Evolutionary conservation across 2,113 vertebrate species (phyloP), one percentile per base, ranked within the genome.

Genomic region (Sprattus sprattus): DNA sequence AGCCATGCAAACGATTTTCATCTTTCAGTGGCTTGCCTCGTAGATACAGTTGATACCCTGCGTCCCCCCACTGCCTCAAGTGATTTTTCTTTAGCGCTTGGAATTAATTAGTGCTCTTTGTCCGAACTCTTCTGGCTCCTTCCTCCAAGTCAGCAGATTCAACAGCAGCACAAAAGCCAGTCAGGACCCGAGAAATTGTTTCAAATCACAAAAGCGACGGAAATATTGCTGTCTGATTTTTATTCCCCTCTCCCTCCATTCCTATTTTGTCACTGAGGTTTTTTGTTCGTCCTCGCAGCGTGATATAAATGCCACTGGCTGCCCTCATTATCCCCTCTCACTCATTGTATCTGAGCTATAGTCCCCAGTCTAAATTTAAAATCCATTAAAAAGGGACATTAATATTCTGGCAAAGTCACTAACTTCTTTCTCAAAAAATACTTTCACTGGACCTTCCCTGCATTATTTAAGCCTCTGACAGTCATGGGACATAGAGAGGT

Each of bases 211-310:
- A 78, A 67, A 32, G 71, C 71, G 3, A 32, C 71, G 71, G 71
- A 78, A 39, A 78, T 39, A 28, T 78, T 39, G 32, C 71, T 39
- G 10, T 39, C 71, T 78, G 71, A 78, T 67, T 67, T 67, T 67
- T 67, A 39, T 4, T 13, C 71, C 25, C 67, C 11, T 32, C 3
- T 15, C 25, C 25, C 28, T 78, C 71, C 10, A 6, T 78, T 89
- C 84, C 83, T 83, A 85, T 88, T 90, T 78, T 78, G 83, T 85
- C 83, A 60, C 82, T 67, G 39, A 32, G 71, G 71, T 45, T 85
- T 88, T 87, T 92, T 93, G 89, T 93, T 93, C 92, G 89, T 87
- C 91, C 87, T 90, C 89, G 88, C 64, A 82, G 82, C 90, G 84
- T 52, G 89, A 90, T 89, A 88, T 85, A 85, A 93, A 86, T 8